Base-by-base conservation (phyloP, 1,140 invertebrate genomes). In the Drosophila leontia region DNA sequence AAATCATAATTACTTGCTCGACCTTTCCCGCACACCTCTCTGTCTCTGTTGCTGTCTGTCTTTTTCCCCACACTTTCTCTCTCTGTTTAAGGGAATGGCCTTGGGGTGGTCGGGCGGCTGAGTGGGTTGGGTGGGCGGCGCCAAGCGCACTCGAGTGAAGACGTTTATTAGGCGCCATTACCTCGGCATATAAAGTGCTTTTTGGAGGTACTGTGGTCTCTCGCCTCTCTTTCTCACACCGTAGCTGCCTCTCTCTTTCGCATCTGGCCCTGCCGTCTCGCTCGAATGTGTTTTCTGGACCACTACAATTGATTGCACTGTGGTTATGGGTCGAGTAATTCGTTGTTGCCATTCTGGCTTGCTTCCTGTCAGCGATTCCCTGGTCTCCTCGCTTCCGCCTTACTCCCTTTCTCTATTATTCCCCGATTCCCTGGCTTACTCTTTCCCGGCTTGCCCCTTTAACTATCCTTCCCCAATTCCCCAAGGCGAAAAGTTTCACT, bases 101-200 rank as follows among this genome's bases (percentile, higher is more conserved):
- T 37, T 62, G 51, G 23, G 60, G 47, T 34, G 64, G 57, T 7
- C 26, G 32, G 51, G 13, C 17, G 55, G 7, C 4, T 19, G 35
- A 32, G 32, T 8, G 59, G 47, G 47, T 6, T 41, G 56, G 12
- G 39, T 26, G 51, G 63, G 63, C 42, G 63, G 51, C 17, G 15
- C 51, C 32, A 29, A 42, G 78, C 82, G 69, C 82, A 82, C 79
- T 86, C 71, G 79, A 86, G 75, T 86, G 71, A 86, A 86, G 83
- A 86, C 83, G 82, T 86, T 86, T 86, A 86, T 86, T 86, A 86
- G 78, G 83, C 83, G 83, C 79, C 83, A 86, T 86, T 86, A 86
- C 75, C 78, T 76, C 78, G 82, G 82, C 83, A 86, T 81, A 87
- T 86, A 82, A 86, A 86, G 83, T 86, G 83, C 83, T 86, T 74